A percentile compares a stretch with the other conserved stretches of the same genome.
phyloP scores from a whole-genome alignment of 2,888 invertebrate species.

The Esperia sulphurella region DNA sequence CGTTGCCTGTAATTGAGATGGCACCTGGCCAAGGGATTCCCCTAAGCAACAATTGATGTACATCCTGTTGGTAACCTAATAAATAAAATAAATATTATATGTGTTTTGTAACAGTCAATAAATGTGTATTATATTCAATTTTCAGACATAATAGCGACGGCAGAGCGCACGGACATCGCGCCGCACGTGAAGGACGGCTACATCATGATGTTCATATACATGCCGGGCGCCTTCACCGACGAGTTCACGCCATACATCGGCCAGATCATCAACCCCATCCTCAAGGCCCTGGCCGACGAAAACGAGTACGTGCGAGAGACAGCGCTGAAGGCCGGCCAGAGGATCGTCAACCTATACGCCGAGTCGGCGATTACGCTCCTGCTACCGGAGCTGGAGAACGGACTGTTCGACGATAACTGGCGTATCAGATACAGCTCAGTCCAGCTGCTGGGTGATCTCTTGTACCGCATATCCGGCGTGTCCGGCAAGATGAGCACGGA shows the following conservation, averaged over 20 bases:
- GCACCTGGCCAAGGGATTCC: too few relatives aligned
- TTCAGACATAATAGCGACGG: slow-evolving; percentile 93
- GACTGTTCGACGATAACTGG: slow-evolving; percentile 99
- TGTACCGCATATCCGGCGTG: slow-evolving; percentile 98
- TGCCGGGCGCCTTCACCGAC: slow-evolving; percentile 97
- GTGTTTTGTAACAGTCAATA: too few relatives aligned
- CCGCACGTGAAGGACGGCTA: slow-evolving; percentile 99
- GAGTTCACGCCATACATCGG: slow-evolving; percentile 98
- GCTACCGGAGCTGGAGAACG: slow-evolving; percentile 95
- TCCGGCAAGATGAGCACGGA: slow-evolving; percentile 99
- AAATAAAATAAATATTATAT: too few relatives aligned
- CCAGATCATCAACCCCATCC: slow-evolving; percentile 97
- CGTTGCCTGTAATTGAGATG: too few relatives aligned
- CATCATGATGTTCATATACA: slow-evolving; percentile 99
- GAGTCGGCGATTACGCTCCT: slow-evolving; percentile 95
- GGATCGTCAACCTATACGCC: slow-evolving; percentile 97
- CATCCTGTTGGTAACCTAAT: too few relatives aligned
- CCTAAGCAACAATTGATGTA: too few relatives aligned
- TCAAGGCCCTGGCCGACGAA: slow-evolving; percentile 98
- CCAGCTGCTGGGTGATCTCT: slow-evolving; percentile 95
- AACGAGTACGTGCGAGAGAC: slow-evolving; percentile 99
- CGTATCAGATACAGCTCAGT: slow-evolving; percentile 96
- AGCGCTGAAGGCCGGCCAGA: slow-evolving; percentile 96
- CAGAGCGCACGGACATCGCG: slow-evolving; percentile 94
- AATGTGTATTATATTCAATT: not conserved